Evolutionary conservation across 2,797 vertebrate species (phyloP).

Genomic region (Schizothorax lantsangensis): DNA sequence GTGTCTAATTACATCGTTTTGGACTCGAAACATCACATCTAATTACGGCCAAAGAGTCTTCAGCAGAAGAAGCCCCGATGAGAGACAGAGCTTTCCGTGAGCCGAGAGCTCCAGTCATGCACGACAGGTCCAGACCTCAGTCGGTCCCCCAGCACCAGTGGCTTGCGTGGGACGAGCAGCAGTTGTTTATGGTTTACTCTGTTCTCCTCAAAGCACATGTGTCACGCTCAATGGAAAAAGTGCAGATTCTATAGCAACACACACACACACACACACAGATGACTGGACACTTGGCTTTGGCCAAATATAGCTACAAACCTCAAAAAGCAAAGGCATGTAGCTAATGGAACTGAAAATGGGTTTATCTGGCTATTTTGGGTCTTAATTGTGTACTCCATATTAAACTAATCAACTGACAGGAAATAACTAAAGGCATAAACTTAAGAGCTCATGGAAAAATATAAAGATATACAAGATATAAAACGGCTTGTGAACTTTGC

Average conservation of each 20-base stretch:
- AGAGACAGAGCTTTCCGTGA: slow-evolving; percentile 78
- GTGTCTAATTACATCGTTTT: slow-evolving; percentile 77
- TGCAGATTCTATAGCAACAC: slow-evolving; percentile 71
- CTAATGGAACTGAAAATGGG: slow-evolving; percentile 22
- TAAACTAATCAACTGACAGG: not conserved
- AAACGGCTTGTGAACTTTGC: not conserved
- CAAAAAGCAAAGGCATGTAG: slow-evolving; percentile 35
- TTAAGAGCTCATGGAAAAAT: slow-evolving; percentile 24
- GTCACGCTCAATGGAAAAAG: slow-evolving; percentile 71
- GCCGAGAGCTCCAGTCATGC: slow-evolving; percentile 69
- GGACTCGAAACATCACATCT: slow-evolving; percentile 77
- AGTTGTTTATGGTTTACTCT: slow-evolving; percentile 75
- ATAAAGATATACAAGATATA: not conserved
- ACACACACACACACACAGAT: slow-evolving; percentile 65
- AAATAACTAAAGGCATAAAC: not conserved
- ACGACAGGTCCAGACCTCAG: slow-evolving; percentile 75
- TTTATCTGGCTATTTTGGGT: slow-evolving; percentile 21
- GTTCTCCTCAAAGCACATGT: slow-evolving; percentile 78
- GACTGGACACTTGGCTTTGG: slow-evolving; percentile 48
- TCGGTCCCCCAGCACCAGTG: slow-evolving; percentile 65
- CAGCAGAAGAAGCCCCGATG: slow-evolving; percentile 57
- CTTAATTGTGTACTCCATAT: slow-evolving; percentile 1
- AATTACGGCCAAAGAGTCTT: slow-evolving; percentile 65
- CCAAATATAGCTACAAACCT: slow-evolving; percentile 50
- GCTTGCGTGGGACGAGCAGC: slow-evolving; percentile 74